Conservation (phyloP, 2,113 vertebrate species). For the Sprattus sprattus region DNA sequence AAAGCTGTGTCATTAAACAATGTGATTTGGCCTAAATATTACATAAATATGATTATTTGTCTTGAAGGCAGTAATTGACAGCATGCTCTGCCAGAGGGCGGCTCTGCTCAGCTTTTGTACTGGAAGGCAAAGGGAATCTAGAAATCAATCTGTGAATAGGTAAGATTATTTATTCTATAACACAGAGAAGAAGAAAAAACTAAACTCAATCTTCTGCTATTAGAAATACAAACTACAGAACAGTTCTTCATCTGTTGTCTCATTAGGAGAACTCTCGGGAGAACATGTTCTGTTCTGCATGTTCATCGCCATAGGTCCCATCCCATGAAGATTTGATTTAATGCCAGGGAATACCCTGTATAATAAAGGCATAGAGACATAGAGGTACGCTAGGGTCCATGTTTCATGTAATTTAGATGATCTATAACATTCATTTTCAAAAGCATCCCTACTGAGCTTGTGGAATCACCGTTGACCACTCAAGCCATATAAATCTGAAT, state of each 20-base stretch:
- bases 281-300: slow-evolving; percentile 36
- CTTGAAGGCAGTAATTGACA: slow-evolving; percentile 15
- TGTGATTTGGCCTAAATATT: slow-evolving; percentile 18
- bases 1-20: slow-evolving; percentile 15
- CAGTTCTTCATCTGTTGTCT: background rate
- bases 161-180: background rate
- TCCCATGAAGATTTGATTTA: slow-evolving; percentile 36
- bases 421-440: slow-evolving; percentile 58
- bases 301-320: slow-evolving; percentile 35
- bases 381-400: slow-evolving; percentile 29
- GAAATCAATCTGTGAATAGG: background rate
- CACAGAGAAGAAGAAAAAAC: background rate
- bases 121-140: slow-evolving; percentile 8
- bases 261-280: slow-evolving; percentile 25
- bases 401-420: slow-evolving; percentile 49
- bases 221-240: background rate
- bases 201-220: background rate
- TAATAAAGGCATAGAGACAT: slow-evolving; percentile 42
- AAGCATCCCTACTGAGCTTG: slow-evolving; percentile 48
- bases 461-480: slow-evolving; percentile 57
- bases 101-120: slow-evolving; percentile 6
- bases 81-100: background rate
- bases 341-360: slow-evolving; percentile 28
- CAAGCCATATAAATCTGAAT: slow-evolving; percentile 59
- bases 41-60: slow-evolving; percentile 20